Evolutionary conservation across 2,888 invertebrate species (phyloP).

Genomic region (Danaus chrysippus): DNA sequence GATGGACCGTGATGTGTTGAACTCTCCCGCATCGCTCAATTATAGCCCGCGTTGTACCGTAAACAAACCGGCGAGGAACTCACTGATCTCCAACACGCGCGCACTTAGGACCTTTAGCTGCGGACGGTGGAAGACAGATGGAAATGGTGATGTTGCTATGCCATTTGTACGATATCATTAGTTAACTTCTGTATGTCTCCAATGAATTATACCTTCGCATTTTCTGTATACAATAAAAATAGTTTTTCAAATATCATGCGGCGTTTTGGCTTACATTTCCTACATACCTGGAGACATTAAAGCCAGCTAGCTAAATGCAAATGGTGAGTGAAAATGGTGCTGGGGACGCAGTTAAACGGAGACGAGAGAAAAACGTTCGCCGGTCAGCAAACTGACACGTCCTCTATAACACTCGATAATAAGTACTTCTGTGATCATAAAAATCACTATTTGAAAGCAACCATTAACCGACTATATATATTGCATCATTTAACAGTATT

Average conservation of each 20-base stretch:
- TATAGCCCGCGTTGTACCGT: conserved; percentile 73
- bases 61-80: conserved; percentile 57
- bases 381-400: conserved; percentile 43
- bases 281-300: neutral
- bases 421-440: conserved; percentile 1
- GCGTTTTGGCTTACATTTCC: no score
- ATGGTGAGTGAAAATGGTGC: conserved; percentile 28
- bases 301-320: conserved; percentile 8
- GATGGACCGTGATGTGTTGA: conserved; percentile 78
- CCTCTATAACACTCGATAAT: conserved; percentile 35
- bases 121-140: conserved; percentile 39
- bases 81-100: conserved; percentile 40
- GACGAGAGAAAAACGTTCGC: conserved; percentile 42
- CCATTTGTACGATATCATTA: conserved; percentile 54
- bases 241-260: no score
- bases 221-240: neutral
- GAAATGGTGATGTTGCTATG: conserved; percentile 49
- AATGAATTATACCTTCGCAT: conserved; percentile 13
- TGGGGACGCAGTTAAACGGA: conserved; percentile 49
- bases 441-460: conserved; percentile 5
- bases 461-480: neutral
- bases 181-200: conserved; percentile 14
- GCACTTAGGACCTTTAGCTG: conserved; percentile 51
- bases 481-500: neutral
- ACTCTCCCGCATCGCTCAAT: conserved; percentile 79